These are phyloP conservation scores for Yponomeuta evonymella DNA, from an alignment of 2,888 invertebrate species.

Conservation along the genomic window DNA sequence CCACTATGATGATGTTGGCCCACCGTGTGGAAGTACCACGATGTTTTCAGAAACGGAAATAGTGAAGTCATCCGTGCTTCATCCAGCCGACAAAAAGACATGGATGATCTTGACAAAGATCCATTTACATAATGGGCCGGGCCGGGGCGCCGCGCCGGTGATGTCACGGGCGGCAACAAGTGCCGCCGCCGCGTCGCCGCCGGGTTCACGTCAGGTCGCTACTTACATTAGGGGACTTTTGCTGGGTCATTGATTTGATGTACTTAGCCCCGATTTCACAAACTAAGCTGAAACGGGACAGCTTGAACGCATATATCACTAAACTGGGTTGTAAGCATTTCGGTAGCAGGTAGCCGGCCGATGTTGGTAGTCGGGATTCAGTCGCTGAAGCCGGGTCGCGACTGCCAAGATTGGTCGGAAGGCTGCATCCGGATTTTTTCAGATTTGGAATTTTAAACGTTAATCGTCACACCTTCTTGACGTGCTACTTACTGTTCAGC, in stretches of 20 bases:
- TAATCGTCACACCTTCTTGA: too few relatives aligned
- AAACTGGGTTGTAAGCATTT: too few relatives aligned
- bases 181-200: constrained; percentile 40
- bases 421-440: too few relatives aligned
- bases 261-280: not conserved
- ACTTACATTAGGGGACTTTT: not conserved
- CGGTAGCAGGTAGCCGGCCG: too few relatives aligned
- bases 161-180: constrained; percentile 49
- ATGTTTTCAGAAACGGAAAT: constrained; percentile 3
- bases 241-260: not conserved
- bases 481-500: too few relatives aligned
- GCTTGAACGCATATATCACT: too few relatives aligned
- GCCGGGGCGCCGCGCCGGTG: constrained; percentile 15
- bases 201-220: not conserved
- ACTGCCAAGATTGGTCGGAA: too few relatives aligned
- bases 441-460: too few relatives aligned
- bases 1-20: too few relatives aligned
- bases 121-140: constrained; percentile 15
- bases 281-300: not conserved
- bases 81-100: not conserved
- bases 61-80: constrained; percentile 1
- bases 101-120: not conserved
- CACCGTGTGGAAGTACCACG: not conserved
- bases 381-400: too few relatives aligned
- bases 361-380: too few relatives aligned